These are phyloP conservation scores for Acanthoscelides obtectus DNA, from an alignment of 2,888 invertebrate genomes.

Conservation along the genomic window DNA sequence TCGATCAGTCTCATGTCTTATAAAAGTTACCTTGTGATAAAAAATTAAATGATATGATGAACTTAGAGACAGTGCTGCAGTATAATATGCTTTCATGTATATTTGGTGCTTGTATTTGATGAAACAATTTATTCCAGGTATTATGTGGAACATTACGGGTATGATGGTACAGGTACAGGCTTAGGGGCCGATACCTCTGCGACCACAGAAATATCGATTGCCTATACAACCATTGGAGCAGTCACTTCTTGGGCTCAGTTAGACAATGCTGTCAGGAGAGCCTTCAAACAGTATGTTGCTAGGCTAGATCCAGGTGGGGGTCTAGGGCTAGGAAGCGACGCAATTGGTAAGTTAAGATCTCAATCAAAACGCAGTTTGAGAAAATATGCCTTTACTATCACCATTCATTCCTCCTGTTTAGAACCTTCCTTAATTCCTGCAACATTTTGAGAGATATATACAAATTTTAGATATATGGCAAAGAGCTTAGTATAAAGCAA, in stretches of 20 bases:
- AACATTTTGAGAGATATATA: too few relatives aligned
- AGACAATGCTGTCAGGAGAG: conserved; percentile 84
- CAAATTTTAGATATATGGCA: too few relatives aligned
- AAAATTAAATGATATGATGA: background rate
- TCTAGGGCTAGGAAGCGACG: conserved; percentile 57
- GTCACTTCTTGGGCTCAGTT: conserved; percentile 94
- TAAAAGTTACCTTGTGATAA: too few relatives aligned
- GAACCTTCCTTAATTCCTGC: too few relatives aligned
- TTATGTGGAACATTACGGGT: conserved; percentile 44
- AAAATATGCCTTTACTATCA: too few relatives aligned
- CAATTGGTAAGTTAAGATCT: conserved; percentile 2
- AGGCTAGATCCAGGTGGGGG: conserved; percentile 90
- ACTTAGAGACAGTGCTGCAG: too few relatives aligned
- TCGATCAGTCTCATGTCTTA: too few relatives aligned
- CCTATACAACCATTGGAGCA: conserved; percentile 83
- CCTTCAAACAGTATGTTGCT: conserved; percentile 91
- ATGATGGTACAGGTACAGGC: conserved; percentile 38
- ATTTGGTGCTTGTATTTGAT: background rate
- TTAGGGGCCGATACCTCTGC: conserved; percentile 41
- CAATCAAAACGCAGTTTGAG: too few relatives aligned
- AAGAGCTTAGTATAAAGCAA: too few relatives aligned
- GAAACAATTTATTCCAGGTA: conserved; percentile 27
- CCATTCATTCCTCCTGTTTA: too few relatives aligned
- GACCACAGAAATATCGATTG: conserved; percentile 70
- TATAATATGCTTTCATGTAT: too few relatives aligned